Base-by-base conservation (phyloP, 2,888 invertebrate species). In the Balanococcus diminutus region DNA sequence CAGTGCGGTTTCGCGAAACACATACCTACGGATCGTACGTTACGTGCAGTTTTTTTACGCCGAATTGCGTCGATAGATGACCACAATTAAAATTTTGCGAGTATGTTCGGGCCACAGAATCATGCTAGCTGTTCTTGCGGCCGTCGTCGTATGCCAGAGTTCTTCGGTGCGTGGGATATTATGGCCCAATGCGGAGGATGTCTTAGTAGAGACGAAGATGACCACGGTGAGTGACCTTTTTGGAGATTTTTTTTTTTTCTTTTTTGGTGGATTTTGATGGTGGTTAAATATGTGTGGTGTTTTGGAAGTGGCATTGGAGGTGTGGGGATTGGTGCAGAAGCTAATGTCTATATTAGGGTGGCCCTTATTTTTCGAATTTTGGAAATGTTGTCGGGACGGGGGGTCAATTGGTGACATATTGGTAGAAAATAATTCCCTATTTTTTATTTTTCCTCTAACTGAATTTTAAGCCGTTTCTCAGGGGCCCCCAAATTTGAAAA, bases 161-260 rank as follows among this genome's bases (percentile, higher is more conserved):
- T 22, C 56, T 11, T 22, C 56, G 56, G 42, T 85, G 8, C 2
- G 16, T 5, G 85, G 42, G 1, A 8, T 85, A 19, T n/a, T 85
- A 32, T 85, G 85, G 85, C 85, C 85, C 9, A 42, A 75, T 28
- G 25, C 79, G 36, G 75, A 79, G 8, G 85, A 85, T 31, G 42
- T 85, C 8, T 25, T 75, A 22, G 75, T 75, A 32, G 85, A 85
- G 72, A 75, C 85, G 2, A 85, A 79, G 36, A 42, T 85, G 46
- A 46, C 85, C 19, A 75, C 42, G 22, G 85, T 85, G 75, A 85
- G 85, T 46, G 51, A 28, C 8, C 22, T 16, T n/a, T 19, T 4
- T 4, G 19, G 19, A n/a, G n/a, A 4, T 16, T 28, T n/a, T n/a
- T n/a, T n/a, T n/a, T n/a, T n/a, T n/a, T n/a, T n/a, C n/a, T n/a